A percentile compares a stretch with the other conserved stretches of the same genome.
These are phyloP conservation scores for Lanius ludovicianus DNA, from an alignment of 2,113 vertebrate genomes.

Conservation along the genomic window DNA sequence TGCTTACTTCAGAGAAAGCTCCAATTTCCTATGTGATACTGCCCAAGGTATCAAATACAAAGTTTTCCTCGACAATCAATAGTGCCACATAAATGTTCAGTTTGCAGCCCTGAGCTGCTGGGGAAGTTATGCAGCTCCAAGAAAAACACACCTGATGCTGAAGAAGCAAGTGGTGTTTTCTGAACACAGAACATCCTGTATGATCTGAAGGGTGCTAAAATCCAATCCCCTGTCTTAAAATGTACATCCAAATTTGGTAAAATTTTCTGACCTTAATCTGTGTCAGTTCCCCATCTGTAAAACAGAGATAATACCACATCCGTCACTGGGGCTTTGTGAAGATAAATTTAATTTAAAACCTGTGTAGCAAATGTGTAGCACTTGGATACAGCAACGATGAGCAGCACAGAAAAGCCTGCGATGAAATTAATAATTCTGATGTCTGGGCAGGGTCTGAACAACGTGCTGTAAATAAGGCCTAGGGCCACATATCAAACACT, in stretches of 20 bases:
- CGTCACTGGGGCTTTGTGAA: conserved; percentile 12
- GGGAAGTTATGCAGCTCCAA: not conserved
- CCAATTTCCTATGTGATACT: not conserved
- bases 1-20: not conserved
- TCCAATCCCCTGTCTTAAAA: not conserved
- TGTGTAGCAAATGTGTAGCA: not conserved
- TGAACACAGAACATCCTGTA: not conserved
- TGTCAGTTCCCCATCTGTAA: conserved; percentile 27
- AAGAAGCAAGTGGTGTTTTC: not conserved
- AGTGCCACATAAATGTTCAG: not conserved
- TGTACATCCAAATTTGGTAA: conserved; percentile 3
- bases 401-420: not conserved
- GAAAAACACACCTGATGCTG: not conserved
- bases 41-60: not conserved
- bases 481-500: not conserved
- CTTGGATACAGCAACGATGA: conserved; percentile 8
- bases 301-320: conserved; percentile 21
- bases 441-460: not conserved
- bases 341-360: conserved; percentile 60
- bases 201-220: not conserved
- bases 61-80: rapidly evolving
- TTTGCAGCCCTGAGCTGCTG: not conserved
- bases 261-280: conserved; percentile 47
- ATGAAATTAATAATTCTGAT: conserved; percentile 52
- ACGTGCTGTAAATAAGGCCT: not conserved